Percentiles rank a stretch among this genome's conserved stretches.
Evolutionary conservation across 2,797 vertebrate genomes (phyloP).

Genomic region (Pogoniulus pusillus): DNA sequence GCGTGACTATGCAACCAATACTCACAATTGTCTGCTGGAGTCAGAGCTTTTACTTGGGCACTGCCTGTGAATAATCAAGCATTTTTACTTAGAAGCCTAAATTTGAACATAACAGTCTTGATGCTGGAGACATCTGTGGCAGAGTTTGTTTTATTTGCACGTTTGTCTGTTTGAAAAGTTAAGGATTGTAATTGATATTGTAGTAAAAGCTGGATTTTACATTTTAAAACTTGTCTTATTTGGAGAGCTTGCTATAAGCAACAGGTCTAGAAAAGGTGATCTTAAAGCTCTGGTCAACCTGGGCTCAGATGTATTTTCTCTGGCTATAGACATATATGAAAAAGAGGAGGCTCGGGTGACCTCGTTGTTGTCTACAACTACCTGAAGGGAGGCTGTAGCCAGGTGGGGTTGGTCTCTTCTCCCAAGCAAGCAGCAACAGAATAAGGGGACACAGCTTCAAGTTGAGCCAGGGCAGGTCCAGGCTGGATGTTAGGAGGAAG

Average conservation of each 20-base stretch:
- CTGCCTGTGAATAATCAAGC: neutral
- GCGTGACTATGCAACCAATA: neutral
- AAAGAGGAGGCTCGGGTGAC: no score
- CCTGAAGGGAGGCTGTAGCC: no score
- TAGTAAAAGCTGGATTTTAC: neutral
- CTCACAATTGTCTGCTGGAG: neutral
- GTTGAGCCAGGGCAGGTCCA: no score
- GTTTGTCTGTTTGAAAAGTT: neutral
- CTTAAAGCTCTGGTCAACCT: neutral
- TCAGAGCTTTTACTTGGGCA: neutral
- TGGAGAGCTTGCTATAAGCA: neutral
- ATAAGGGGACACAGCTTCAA: no score
- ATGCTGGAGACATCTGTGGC: neutral
- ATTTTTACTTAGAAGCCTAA: neutral
- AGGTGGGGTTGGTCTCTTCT: no score
- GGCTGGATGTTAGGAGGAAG: no score
- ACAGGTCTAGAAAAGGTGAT: neutral
- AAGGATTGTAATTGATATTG: neutral
- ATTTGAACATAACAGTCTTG: neutral
- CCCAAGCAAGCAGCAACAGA: no score
- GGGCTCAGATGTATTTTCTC: neutral
- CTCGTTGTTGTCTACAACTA: no score
- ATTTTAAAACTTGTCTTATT: neutral
- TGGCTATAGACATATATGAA: neutral
- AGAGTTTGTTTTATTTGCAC: neutral